phyloP scores from a whole-genome alignment of 1,140 invertebrate genomes.

The Nylanderia fulva region DNA sequence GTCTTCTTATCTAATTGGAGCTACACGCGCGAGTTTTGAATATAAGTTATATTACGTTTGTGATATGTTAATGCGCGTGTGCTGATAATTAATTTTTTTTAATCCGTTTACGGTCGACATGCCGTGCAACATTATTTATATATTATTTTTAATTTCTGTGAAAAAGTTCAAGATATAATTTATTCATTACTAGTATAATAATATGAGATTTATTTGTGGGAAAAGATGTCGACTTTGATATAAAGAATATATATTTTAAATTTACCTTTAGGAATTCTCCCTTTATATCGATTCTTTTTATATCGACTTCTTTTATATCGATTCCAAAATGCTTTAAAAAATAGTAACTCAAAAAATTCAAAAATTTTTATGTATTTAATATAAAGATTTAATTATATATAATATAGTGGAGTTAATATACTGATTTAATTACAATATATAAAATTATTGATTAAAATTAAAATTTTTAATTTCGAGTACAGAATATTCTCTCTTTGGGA shows the following conservation, averaged over 20 bases:
- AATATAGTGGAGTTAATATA: background rate
- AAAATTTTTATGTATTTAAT: background rate
- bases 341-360: background rate
- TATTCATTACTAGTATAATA: background rate
- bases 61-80: background rate
- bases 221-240: background rate
- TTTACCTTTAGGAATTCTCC: background rate
- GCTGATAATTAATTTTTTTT: background rate
- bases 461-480: background rate
- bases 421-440: background rate
- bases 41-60: background rate
- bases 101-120: background rate
- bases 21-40: constrained; percentile 21
- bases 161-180: background rate
- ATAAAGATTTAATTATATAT: background rate
- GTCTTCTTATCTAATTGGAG: constrained; percentile 17
- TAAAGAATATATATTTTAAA: background rate
- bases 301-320: background rate
- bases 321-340: background rate
- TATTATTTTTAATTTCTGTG: background rate
- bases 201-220: background rate
- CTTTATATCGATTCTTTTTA: background rate
- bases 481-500: too few species aligned
- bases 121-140: background rate
- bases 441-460: background rate